Conservation (phyloP, 1,140 invertebrate genomes). For the Drosophila aff. region DNA sequence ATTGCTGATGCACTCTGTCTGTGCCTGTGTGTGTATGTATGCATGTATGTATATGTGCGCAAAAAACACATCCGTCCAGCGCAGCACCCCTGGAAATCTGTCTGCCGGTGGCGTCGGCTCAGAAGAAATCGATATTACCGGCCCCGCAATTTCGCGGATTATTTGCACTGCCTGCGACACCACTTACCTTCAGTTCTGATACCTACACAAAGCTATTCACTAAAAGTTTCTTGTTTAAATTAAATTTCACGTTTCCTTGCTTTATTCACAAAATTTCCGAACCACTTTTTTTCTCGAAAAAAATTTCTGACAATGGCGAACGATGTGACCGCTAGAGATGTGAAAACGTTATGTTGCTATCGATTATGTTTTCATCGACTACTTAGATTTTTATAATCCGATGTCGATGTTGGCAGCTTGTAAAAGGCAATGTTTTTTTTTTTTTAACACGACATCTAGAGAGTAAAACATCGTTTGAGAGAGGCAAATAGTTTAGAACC, state of each 20-base stretch:
- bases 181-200: conserved; percentile 24
- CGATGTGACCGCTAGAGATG: conserved; percentile 2
- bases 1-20: not conserved
- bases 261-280: conserved; percentile 3
- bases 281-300: conserved; percentile 11
- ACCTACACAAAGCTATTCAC: not conserved
- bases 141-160: not conserved
- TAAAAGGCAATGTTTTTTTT: too few species aligned
- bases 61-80: conserved; percentile 13
- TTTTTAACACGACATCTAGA: too few species aligned
- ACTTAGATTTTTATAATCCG: too few species aligned
- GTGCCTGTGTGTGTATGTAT: not conserved
- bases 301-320: conserved; percentile 34
- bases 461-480: too few species aligned
- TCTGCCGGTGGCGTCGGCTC: conserved; percentile 31
- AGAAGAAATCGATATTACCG: conserved; percentile 43
- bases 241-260: not conserved
- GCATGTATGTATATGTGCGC: conserved; percentile 8
- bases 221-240: not conserved
- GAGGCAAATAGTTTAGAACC: too few species aligned
- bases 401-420: too few species aligned
- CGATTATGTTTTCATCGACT: not conserved
- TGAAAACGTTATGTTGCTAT: too few species aligned
- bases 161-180: not conserved
- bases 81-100: conserved; percentile 30